These are phyloP conservation scores for Rhaphigaster nebulosa DNA, from an alignment of 2,888 invertebrate genomes.

Conservation along the genomic window DNA sequence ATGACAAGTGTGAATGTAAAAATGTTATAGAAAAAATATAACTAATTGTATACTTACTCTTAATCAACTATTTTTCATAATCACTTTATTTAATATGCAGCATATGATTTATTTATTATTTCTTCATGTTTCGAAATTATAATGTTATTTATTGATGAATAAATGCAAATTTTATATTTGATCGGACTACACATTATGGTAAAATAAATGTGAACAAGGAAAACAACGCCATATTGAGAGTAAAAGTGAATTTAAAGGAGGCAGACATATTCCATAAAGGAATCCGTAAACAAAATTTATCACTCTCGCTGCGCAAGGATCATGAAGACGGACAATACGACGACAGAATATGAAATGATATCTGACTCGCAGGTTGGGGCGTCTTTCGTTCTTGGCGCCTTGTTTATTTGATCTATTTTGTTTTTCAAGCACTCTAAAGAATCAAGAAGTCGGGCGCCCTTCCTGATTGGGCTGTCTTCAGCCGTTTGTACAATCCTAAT, in stretches of 20 bases:
- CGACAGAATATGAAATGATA: constrained; percentile 13
- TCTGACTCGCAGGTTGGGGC: background rate
- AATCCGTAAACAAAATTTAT: background rate
- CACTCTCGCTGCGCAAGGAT: background rate
- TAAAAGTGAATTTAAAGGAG: background rate
- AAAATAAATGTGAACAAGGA: background rate
- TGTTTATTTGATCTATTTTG: background rate
- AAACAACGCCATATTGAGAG: background rate
- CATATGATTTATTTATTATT: too few species aligned
- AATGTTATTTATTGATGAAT: too few species aligned
- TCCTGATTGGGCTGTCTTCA: background rate
- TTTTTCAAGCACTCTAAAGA: background rate
- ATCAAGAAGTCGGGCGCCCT: constrained; percentile 1
- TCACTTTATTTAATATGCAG: too few species aligned
- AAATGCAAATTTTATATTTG: too few species aligned
- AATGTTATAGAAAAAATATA: too few species aligned
- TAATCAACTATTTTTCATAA: too few species aligned
- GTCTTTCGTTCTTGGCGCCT: background rate
- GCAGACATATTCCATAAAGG: background rate
- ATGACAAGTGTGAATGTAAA: too few species aligned
- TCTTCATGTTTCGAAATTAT: background rate
- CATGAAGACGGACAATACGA: background rate
- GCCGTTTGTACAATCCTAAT: background rate
- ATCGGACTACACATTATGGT: background rate
- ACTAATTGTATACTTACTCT: too few species aligned